Conservation (phyloP, 2,888 invertebrate genomes). For the Sycophila texana region DNA sequence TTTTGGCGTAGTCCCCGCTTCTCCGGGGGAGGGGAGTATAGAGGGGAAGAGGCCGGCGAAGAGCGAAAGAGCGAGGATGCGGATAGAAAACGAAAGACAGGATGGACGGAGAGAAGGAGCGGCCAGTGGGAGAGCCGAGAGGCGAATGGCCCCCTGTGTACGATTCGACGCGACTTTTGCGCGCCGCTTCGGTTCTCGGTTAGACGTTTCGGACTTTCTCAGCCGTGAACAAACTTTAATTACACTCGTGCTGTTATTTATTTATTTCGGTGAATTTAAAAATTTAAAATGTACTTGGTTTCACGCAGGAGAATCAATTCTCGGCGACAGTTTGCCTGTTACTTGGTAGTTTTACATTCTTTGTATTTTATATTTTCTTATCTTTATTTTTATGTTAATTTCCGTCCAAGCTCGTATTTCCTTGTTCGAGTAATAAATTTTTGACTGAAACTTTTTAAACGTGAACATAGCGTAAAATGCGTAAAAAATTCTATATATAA, state of each 20-base stretch:
- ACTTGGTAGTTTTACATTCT: too few relatives aligned
- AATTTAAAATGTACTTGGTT: background rate
- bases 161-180: constrained; percentile 7
- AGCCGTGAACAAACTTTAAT: background rate
- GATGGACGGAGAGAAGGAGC: constrained; percentile 41
- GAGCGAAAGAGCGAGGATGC: constrained; percentile 48
- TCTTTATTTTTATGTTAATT: too few relatives aligned
- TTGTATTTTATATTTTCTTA: background rate
- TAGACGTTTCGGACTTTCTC: background rate
- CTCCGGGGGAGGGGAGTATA: background rate
- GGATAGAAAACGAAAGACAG: constrained; percentile 49
- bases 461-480: too few relatives aligned
- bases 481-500: too few relatives aligned
- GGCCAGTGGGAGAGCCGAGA: constrained; percentile 22
- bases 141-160: constrained; percentile 42
- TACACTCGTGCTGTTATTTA: background rate
- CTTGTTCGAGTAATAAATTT: too few relatives aligned
- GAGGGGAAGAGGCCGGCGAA: constrained; percentile 38
- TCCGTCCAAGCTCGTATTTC: too few relatives aligned
- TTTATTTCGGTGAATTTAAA: background rate
- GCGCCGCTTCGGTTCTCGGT: constrained; percentile 6
- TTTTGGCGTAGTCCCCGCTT: constrained; percentile 39
- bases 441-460: too few relatives aligned
- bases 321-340: too few relatives aligned
- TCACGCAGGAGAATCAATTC: background rate